Evolutionary conservation across 2,113 vertebrate species (phyloP).

Genomic region (Thermophis baileyi): DNA sequence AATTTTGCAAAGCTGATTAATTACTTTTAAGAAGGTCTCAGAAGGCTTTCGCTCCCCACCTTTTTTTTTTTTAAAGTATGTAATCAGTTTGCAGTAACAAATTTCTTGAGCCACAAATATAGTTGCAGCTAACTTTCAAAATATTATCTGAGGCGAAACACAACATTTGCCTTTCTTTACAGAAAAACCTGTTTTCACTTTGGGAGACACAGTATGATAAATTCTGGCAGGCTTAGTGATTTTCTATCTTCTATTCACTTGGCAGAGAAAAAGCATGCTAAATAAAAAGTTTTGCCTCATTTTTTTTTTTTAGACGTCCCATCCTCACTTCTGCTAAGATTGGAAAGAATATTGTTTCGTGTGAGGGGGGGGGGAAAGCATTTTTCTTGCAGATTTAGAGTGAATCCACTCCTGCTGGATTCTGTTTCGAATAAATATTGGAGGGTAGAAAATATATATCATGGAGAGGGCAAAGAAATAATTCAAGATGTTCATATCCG

Average conservation of each 20-base stretch:
- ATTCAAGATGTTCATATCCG: not conserved
- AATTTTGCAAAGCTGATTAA: conserved; percentile 71
- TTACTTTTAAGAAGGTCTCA: conserved; percentile 69
- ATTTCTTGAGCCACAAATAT: conserved; percentile 61
- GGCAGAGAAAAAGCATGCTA: conserved; percentile 53
- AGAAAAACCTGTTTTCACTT: conserved; percentile 64
- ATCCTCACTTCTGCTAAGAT: conserved; percentile 46
- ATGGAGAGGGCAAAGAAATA: not conserved
- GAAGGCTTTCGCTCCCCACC: conserved; percentile 35
- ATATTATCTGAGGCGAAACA: conserved; percentile 68
- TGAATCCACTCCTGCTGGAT: not conserved
- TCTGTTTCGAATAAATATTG: conserved; percentile 13
- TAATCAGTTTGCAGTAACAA: conserved; percentile 56
- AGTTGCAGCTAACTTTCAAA: conserved; percentile 64
- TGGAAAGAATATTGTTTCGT: conserved; percentile 35
- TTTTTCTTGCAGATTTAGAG: conserved; percentile 30
- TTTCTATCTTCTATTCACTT: conserved; percentile 60
- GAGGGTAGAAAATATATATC: not conserved
- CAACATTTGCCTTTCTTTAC: conserved; percentile 59
- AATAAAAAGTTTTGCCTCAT: conserved; percentile 54
- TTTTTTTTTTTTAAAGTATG: conserved; percentile 62
- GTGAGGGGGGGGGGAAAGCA: conserved; percentile 22
- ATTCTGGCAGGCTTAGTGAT: conserved; percentile 63
- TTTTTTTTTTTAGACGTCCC: conserved; percentile 13
- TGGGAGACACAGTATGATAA: conserved; percentile 62